phyloP scores from a whole-genome alignment of 2,888 invertebrate genomes.

The Philereme transversata region DNA sequence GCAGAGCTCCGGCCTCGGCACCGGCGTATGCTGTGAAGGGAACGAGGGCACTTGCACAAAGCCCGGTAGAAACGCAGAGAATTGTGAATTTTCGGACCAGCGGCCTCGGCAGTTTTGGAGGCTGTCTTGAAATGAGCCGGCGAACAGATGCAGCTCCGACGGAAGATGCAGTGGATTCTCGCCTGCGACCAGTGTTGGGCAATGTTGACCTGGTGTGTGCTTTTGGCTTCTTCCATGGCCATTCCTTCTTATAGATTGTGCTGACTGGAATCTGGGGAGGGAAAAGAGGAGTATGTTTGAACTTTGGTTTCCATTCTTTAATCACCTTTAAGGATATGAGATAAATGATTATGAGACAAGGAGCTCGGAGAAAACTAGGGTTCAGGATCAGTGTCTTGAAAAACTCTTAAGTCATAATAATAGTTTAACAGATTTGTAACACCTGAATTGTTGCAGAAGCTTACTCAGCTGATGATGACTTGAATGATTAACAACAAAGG shows the following conservation, averaged over 20 bases:
- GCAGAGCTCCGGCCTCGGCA: constrained; percentile 84
- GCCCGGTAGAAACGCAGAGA: constrained; percentile 84
- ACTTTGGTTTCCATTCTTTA: no score
- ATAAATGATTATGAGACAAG: no score
- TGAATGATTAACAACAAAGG: no score
- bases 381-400: no score
- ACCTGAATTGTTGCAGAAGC: no score
- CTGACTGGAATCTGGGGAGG: constrained; percentile 70
- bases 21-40: constrained; percentile 82
- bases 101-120: constrained; percentile 77
- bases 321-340: no score
- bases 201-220: constrained; percentile 49
- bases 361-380: no score
- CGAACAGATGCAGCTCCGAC: constrained; percentile 91
- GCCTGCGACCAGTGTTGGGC: constrained; percentile 68
- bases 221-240: constrained; percentile 75
- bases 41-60: constrained; percentile 86
- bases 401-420: no score
- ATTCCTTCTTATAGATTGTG: constrained; percentile 76
- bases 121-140: constrained; percentile 85
- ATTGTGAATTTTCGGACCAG: constrained; percentile 78
- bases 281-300: constrained; percentile 7
- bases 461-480: no score
- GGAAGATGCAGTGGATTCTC: constrained; percentile 89
- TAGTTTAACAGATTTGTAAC: no score